Percentiles rank a stretch among this genome's conserved stretches.
phyloP scores from a whole-genome alignment of 2,113 vertebrate species.

The Centropus bengalensis region DNA sequence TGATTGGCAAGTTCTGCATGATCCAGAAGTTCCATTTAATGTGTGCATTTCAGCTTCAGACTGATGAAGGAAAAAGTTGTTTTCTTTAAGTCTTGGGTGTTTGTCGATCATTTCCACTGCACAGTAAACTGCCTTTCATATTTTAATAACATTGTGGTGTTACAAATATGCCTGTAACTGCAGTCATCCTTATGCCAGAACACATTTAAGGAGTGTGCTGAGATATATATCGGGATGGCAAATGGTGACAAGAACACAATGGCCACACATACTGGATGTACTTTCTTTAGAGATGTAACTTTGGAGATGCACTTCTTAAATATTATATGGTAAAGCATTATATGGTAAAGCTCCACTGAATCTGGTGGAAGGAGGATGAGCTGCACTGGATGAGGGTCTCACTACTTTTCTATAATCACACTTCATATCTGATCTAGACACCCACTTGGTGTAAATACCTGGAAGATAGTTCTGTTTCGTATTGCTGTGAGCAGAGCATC shows the following conservation, averaged over 20 bases:
- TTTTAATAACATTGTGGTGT: neutral
- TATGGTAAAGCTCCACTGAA: neutral
- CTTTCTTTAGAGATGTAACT: neutral
- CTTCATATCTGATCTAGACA: neutral
- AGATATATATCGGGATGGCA: neutral
- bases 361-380: neutral
- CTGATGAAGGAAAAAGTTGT: neutral
- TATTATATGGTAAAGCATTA: too few relatives aligned
- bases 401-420: neutral
- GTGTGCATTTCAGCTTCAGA: neutral
- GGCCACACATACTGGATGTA: too few relatives aligned
- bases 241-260: neutral
- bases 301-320: neutral
- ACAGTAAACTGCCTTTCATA: neutral
- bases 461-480: neutral
- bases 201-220: neutral
- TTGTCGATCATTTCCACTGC: neutral
- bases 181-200: neutral
- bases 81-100: neutral
- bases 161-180: neutral
- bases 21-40: neutral
- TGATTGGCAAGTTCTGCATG: neutral
- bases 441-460: neutral
- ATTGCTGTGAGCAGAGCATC: neutral
- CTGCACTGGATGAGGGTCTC: neutral